Base-by-base conservation (phyloP, 2,113 vertebrate genomes). In the Nematolebias whitei region DNA sequence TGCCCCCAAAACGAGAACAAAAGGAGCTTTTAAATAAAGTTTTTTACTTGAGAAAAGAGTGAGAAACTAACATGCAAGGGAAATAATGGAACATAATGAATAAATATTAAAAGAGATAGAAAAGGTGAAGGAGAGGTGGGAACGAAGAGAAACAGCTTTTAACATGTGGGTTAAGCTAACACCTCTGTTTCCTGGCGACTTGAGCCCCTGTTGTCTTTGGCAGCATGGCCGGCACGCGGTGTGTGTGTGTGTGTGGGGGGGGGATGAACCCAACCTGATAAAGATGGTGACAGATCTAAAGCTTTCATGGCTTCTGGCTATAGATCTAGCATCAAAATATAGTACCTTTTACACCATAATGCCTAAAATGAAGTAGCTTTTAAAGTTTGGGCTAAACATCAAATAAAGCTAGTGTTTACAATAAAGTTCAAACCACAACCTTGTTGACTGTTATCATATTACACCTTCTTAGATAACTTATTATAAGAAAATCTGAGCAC, bases 151-250 rank as follows among this genome's bases (percentile, higher is more conserved):
- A 75, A 59, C 48, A 69, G 74, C 69, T 76, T 64, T 74, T 80
- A 72, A 71, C 85, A 85, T 79, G 80, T 56, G 60, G 76, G 84
- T 88, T 86, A 88, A 85, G 66, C 80, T 79, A 86, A 90, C 85
- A 86, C 74, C 45, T 35, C 62, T 76, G 68, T 83, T 89, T 89
- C 87, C 88, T 87, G 83, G 47, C 51, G 16, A 67, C 69, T 15
- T 51, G 13, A 75, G 64, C 66, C 78, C 56, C 73, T 88, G 82
- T 90, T 91, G 78, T 88, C 69, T 88, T 89, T 91, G 88, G 84
- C 85, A 84, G 69, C 60, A 48, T 43, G 63, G 51, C 40, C 62
- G 2, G 74, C 85, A 76, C 67, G 68, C 45, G 9, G 64, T 58
- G 72, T 62, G 32, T 6, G 32, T 9, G 5, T 1, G 9, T 6